These are phyloP conservation scores for Dicentrarchus labrax DNA, from an alignment of 2,113 vertebrate genomes.

Conservation along the genomic window DNA sequence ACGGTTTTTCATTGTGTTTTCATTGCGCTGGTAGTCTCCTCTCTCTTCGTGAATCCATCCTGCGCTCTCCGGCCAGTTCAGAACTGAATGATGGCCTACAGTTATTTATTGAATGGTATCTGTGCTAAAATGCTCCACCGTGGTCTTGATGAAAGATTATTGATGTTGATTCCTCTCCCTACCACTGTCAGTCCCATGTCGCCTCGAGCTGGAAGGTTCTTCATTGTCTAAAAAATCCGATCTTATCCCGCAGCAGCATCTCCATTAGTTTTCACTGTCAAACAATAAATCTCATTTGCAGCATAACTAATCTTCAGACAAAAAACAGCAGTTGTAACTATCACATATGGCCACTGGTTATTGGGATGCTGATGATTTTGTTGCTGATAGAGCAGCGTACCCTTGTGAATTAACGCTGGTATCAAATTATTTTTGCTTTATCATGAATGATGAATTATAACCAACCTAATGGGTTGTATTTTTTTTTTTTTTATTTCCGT, in stretches of 20 bases:
- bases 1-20: conserved; percentile 3
- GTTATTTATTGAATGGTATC: conserved; percentile 84
- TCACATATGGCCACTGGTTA: conserved; percentile 55
- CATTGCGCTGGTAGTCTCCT: neutral
- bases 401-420: conserved; percentile 29
- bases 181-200: conserved; percentile 74
- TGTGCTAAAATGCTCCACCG: conserved; percentile 72
- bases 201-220: conserved; percentile 78
- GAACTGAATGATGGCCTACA: conserved; percentile 79
- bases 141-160: conserved; percentile 86
- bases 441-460: conserved; percentile 57
- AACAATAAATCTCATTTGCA: conserved; percentile 83
- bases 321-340: conserved; percentile 65
- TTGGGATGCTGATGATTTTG: conserved; percentile 45
- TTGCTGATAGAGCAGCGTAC: conserved; percentile 41
- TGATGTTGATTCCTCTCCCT: conserved; percentile 84
- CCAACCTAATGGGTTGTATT: conserved; percentile 30
- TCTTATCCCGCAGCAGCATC: conserved; percentile 74
- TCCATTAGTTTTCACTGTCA: conserved; percentile 77
- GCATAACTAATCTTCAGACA: conserved; percentile 79
- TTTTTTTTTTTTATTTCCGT: conserved; percentile 21
- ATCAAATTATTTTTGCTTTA: conserved; percentile 45
- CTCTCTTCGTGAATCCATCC: conserved; percentile 39
- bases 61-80: conserved; percentile 61
- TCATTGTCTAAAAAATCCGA: conserved; percentile 84